A percentile compares a stretch with the other conserved stretches of the same genome.
These are phyloP conservation scores for Peromyscus attwateri DNA, from an alignment of 2,797 vertebrate species.

Conservation along the genomic window DNA sequence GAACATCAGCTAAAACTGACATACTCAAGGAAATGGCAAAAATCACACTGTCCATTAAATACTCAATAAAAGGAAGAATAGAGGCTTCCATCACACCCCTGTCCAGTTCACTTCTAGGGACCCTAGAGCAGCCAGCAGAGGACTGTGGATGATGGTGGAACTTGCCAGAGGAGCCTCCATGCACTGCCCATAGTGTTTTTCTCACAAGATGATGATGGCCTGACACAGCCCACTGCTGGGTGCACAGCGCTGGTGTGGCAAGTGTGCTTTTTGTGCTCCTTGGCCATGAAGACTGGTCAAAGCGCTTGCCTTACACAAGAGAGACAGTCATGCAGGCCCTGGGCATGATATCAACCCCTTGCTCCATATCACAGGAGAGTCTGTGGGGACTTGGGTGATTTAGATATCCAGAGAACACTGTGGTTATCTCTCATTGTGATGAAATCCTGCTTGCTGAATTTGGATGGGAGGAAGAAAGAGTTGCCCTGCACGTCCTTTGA, in stretches of 20 bases:
- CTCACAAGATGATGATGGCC: background rate
- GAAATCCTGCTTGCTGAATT: background rate
- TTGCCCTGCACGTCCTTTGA: accelerated
- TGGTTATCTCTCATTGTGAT: accelerated
- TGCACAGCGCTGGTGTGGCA: background rate
- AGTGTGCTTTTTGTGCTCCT: too few species aligned
- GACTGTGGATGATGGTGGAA: accelerated
- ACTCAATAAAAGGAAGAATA: background rate
- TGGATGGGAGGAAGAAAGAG: background rate
- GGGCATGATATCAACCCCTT: background rate
- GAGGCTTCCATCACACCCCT: accelerated
- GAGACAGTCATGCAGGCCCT: background rate
- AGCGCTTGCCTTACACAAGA: background rate
- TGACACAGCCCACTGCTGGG: background rate
- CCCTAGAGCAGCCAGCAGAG: too few species aligned
- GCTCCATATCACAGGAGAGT: too few species aligned
- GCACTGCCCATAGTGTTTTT: accelerated
- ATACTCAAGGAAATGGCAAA: background rate
- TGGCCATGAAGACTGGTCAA: too few species aligned
- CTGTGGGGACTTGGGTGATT: background rate
- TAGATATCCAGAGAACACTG: background rate
- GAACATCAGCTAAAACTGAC: background rate
- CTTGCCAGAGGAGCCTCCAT: background rate
- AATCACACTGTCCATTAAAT: background rate
- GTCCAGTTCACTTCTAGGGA: background rate